A percentile compares a stretch with the other conserved stretches of the same genome.
Conservation (phyloP, 2,888 invertebrate genomes). For the Leptothorax acervorum region DNA sequence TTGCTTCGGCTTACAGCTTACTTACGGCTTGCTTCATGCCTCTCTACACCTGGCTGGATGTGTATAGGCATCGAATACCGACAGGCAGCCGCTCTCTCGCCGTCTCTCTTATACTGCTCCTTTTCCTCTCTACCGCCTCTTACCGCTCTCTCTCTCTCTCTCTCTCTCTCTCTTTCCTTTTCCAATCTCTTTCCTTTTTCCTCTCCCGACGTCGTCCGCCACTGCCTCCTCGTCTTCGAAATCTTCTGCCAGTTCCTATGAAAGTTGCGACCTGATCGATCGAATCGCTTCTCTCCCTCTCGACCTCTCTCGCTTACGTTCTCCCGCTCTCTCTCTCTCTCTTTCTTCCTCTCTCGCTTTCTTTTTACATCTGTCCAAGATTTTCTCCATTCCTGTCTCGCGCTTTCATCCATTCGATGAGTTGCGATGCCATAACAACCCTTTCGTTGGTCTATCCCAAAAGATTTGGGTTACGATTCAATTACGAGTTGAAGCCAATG, state of each 20-base stretch:
- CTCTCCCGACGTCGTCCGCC: conserved; percentile 7
- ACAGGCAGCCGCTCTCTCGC: conserved; percentile 62
- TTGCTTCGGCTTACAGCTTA: conserved; percentile 78
- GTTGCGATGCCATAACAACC: conserved; percentile 42
- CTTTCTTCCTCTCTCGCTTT: conserved; percentile 21
- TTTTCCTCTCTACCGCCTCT: neutral
- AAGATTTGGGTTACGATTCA: conserved; percentile 69
- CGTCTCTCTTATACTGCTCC: conserved; percentile 36
- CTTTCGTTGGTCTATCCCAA: conserved; percentile 10
- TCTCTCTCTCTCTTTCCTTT: neutral
- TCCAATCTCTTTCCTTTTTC: neutral
- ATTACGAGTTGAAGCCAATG: conserved; percentile 53
- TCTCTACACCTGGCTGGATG: conserved; percentile 79
- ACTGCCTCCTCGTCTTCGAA: conserved; percentile 57
- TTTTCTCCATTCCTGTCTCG: conserved; percentile 20
- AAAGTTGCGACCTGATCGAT: conserved; percentile 73
- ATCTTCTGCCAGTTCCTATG: conserved; percentile 69
- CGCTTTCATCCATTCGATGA: conserved; percentile 37
- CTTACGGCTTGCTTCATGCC: conserved; percentile 80
- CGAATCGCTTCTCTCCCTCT: conserved; percentile 48
- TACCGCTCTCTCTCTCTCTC: neutral
- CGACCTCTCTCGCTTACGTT: conserved; percentile 4
- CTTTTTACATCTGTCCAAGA: conserved; percentile 17
- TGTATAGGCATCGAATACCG: conserved; percentile 77
- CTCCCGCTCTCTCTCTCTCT: neutral